Percentiles rank a stretch among this genome's conserved stretches.
Conservation (phyloP, 1,140 invertebrate genomes). For the Monochamus saltuarius region DNA sequence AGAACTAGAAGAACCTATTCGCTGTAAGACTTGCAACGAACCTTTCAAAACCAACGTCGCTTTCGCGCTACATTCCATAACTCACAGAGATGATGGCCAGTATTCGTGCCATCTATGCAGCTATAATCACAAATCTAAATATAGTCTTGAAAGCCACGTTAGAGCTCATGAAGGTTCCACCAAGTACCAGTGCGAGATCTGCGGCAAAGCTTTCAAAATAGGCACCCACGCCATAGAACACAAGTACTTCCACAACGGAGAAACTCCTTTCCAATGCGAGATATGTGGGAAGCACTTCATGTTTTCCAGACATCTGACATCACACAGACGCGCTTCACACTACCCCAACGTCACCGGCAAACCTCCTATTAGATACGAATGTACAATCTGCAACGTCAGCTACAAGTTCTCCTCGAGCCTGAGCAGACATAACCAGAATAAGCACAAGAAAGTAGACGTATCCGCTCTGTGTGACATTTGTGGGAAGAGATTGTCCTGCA, state of each 20-base stretch:
- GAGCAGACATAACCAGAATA: slow-evolving; percentile 39
- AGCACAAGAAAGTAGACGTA: slow-evolving; percentile 38
- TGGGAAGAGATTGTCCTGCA: slow-evolving; percentile 72
- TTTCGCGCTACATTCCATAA: slow-evolving; percentile 43
- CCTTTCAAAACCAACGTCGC: slow-evolving; percentile 40
- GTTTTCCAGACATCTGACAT: slow-evolving; percentile 47
- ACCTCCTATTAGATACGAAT: slow-evolving; percentile 45
- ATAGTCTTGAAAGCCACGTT: slow-evolving; percentile 51
- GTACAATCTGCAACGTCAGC: slow-evolving; percentile 32
- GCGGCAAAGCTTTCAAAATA: slow-evolving; percentile 54
- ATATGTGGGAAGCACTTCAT: slow-evolving; percentile 59
- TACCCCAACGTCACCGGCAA: slow-evolving; percentile 47
- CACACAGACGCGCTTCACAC: slow-evolving; percentile 46
- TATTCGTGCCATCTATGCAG: slow-evolving; percentile 52
- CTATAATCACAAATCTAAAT: slow-evolving; percentile 51
- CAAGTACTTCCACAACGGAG: slow-evolving; percentile 56
- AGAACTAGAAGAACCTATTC: slow-evolving; percentile 48
- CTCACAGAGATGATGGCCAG: slow-evolving; percentile 46
- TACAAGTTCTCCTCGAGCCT: slow-evolving; percentile 5
- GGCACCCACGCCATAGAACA: slow-evolving; percentile 52
- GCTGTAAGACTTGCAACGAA: slow-evolving; percentile 42
- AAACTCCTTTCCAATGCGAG: slow-evolving; percentile 63
- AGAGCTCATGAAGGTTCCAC: slow-evolving; percentile 50
- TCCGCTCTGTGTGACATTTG: slow-evolving; percentile 68
- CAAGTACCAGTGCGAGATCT: slow-evolving; percentile 56